A percentile compares a stretch with the other conserved stretches of the same genome.
Evolutionary conservation across 2,888 invertebrate genomes (phyloP).

Genomic region (Drosophila peninsularis): DNA sequence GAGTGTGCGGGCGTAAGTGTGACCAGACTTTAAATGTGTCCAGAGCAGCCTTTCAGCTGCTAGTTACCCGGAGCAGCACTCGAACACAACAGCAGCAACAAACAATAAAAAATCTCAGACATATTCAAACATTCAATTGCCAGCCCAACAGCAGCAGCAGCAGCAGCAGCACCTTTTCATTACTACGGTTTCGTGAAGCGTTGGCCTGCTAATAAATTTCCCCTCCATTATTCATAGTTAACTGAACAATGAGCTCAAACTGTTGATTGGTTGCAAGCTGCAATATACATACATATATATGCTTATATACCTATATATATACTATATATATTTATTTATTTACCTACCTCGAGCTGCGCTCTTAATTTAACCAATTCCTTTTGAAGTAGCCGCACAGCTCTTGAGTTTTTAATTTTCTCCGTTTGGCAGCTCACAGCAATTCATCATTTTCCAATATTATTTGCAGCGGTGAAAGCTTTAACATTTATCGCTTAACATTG

Average conservation of each 20-base stretch:
- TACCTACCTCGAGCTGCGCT: neutral
- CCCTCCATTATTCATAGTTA: slow-evolving; percentile 29
- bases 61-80: slow-evolving; percentile 22
- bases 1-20: neutral
- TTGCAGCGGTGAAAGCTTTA: neutral
- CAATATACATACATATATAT: neutral
- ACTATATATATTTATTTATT: neutral
- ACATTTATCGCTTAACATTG: neutral
- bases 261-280: slow-evolving; percentile 1
- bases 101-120: slow-evolving; percentile 25
- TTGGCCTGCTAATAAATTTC: slow-evolving; percentile 29
- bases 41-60: slow-evolving; percentile 13
- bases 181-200: slow-evolving; percentile 6
- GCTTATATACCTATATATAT: neutral
- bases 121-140: slow-evolving; percentile 37
- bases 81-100: slow-evolving; percentile 3
- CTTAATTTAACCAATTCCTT: slow-evolving; percentile 4
- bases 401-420: neutral
- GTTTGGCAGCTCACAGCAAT: neutral
- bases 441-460: no score
- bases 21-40: slow-evolving; percentile 55
- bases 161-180: slow-evolving; percentile 8
- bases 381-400: neutral
- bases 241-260: slow-evolving; percentile 10
- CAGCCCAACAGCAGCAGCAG: neutral